Evolutionary conservation across 2,113 vertebrate species (phyloP).

Genomic region (Pholis gunnellus): DNA sequence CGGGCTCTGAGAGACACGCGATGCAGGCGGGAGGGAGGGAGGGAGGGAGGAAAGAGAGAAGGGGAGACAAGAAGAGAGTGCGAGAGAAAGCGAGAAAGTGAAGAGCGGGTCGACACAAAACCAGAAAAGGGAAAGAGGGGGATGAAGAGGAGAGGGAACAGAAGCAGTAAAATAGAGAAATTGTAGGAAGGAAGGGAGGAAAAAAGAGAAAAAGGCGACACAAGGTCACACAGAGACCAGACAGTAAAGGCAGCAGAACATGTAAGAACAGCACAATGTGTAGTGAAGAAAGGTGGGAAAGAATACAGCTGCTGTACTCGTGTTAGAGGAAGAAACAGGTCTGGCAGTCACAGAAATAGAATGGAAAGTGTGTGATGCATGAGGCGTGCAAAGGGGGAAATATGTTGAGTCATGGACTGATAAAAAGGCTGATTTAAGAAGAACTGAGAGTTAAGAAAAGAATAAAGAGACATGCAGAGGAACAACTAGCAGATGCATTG

Average conservation of each 20-base stretch:
- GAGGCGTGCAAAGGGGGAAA: constrained; percentile 43
- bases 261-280: constrained; percentile 47
- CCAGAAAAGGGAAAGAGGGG: neutral
- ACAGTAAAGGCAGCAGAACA: constrained; percentile 54
- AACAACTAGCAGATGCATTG: neutral
- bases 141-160: neutral
- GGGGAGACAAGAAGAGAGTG: neutral
- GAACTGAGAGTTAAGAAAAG: neutral
- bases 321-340: constrained; percentile 22
- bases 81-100: constrained; percentile 23
- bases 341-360: constrained; percentile 5
- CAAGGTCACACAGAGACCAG: constrained; percentile 61
- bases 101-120: constrained; percentile 1
- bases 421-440: neutral
- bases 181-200: constrained; percentile 7
- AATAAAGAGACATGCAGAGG: constrained; percentile 13
- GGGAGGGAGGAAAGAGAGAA: neutral
- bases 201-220: constrained; percentile 48
- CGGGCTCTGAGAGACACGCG: constrained; percentile 78
- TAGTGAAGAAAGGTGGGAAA: constrained; percentile 6
- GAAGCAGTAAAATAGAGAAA: constrained; percentile 14
- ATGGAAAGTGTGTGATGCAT: constrained; percentile 13
- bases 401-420: constrained; percentile 37
- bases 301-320: constrained; percentile 3
- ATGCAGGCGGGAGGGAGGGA: constrained; percentile 24